Evolutionary conservation across 2,797 vertebrate species (phyloP).

Genomic region (Falco cherrug): DNA sequence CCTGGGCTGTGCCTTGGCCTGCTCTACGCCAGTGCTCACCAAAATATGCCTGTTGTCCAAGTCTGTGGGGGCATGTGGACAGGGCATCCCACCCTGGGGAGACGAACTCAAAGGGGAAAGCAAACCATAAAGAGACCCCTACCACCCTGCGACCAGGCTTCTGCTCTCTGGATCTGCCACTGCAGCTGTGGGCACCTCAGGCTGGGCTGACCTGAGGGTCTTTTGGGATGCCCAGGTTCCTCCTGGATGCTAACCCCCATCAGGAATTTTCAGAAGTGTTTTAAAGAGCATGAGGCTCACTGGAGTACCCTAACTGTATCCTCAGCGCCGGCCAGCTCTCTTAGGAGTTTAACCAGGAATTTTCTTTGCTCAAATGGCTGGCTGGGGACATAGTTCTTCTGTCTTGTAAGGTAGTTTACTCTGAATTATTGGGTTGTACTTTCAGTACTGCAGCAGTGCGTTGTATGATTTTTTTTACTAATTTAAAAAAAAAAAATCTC

Average conservation of each 20-base stretch:
- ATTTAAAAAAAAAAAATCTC: background rate
- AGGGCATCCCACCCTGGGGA: background rate
- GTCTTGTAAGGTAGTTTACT: background rate
- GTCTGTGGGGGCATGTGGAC: background rate
- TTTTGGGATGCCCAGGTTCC: background rate
- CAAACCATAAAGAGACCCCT: background rate
- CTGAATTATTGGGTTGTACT: background rate
- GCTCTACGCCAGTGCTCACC: background rate
- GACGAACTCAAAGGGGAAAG: background rate
- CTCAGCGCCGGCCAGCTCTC: background rate
- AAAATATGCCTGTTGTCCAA: background rate
- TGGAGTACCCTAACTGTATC: background rate
- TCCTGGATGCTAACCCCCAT: background rate
- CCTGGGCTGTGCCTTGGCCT: background rate
- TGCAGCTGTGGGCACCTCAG: background rate
- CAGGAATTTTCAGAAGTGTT: background rate
- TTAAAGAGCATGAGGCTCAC: background rate
- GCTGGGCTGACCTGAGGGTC: background rate
- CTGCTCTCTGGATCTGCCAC: background rate
- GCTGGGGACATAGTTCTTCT: background rate
- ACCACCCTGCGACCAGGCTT: background rate
- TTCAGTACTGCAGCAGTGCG: background rate
- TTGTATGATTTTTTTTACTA: background rate
- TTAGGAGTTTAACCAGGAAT: background rate
- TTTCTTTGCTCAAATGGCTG: background rate